Percentiles rank a stretch among this genome's conserved stretches.
Evolutionary conservation across 2,888 invertebrate genomes (phyloP).

Genomic region (Cantharis rufa): DNA sequence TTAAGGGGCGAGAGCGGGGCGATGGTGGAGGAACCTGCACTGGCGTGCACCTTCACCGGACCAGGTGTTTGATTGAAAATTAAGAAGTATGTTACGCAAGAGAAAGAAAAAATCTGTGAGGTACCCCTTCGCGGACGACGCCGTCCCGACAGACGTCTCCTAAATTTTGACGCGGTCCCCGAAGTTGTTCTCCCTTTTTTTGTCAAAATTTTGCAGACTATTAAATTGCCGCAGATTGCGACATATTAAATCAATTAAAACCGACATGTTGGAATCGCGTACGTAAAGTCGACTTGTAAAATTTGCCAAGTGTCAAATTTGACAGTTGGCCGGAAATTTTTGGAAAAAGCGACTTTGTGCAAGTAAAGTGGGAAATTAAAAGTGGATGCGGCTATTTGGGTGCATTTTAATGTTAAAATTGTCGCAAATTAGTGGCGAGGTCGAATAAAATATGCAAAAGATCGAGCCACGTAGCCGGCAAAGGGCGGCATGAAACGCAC

Average conservation of each 20-base stretch:
- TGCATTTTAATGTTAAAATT: background rate
- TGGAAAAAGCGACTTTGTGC: background rate
- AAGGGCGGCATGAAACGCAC: slow-evolving; percentile 37
- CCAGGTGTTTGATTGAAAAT: background rate
- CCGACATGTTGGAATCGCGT: background rate
- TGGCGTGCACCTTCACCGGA: background rate
- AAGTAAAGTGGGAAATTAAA: background rate
- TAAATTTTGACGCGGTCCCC: background rate
- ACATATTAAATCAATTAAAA: background rate
- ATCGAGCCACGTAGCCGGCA: slow-evolving; percentile 40
- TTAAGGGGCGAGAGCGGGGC: background rate
- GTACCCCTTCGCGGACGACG: background rate
- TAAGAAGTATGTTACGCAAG: background rate
- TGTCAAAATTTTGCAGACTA: background rate
- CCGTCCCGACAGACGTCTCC: background rate
- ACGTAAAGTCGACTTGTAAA: background rate
- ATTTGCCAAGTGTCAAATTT: background rate
- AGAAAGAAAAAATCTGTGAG: background rate
- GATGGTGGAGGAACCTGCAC: background rate
- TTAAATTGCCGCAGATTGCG: background rate
- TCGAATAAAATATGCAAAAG: slow-evolving; percentile 11
- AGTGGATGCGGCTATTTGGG: background rate
- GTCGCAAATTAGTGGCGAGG: slow-evolving; percentile 5
- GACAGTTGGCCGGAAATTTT: background rate
- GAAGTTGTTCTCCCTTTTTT: background rate